These are phyloP conservation scores for Aleiodes leptofemur DNA, from an alignment of 2,888 invertebrate genomes.

Conservation along the genomic window DNA sequence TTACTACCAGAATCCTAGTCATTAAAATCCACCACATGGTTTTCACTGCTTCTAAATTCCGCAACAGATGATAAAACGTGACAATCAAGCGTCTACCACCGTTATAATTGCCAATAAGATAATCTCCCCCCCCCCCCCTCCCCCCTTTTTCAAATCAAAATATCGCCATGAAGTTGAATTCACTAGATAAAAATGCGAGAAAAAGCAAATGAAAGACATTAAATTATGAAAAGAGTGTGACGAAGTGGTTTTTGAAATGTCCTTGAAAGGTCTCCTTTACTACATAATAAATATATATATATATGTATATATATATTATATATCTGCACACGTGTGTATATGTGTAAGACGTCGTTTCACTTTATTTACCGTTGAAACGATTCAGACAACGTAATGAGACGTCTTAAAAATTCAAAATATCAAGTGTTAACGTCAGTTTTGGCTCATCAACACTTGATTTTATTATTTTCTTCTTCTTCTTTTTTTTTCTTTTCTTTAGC, in stretches of 20 bases:
- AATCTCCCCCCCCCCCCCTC: conserved; percentile 5
- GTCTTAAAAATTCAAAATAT: conserved; percentile 30
- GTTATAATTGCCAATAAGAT: too few species aligned
- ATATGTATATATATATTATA: too few species aligned
- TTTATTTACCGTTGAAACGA: conserved; percentile 41
- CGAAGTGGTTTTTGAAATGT: conserved; percentile 38
- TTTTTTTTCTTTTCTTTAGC: too few species aligned
- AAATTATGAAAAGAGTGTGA: conserved; percentile 16
- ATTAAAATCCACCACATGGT: too few species aligned
- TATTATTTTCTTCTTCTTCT: not conserved
- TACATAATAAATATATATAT: not conserved
- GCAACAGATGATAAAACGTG: too few species aligned
- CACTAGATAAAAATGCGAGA: too few species aligned
- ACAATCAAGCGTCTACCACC: too few species aligned
- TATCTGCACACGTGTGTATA: not conserved
- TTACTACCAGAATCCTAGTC: too few species aligned
- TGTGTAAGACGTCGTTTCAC: conserved; percentile 17
- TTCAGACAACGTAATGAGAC: conserved; percentile 45
- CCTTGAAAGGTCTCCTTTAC: conserved; percentile 41
- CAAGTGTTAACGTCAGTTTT: conserved; percentile 41
- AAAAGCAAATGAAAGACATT: too few species aligned
- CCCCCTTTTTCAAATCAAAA: conserved; percentile 18
- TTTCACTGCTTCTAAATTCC: too few species aligned
- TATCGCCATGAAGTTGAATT: conserved; percentile 17
- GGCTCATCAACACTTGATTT: conserved; percentile 15